phyloP scores from a whole-genome alignment of 1,140 invertebrate genomes.

The Lepidurus couesii region DNA sequence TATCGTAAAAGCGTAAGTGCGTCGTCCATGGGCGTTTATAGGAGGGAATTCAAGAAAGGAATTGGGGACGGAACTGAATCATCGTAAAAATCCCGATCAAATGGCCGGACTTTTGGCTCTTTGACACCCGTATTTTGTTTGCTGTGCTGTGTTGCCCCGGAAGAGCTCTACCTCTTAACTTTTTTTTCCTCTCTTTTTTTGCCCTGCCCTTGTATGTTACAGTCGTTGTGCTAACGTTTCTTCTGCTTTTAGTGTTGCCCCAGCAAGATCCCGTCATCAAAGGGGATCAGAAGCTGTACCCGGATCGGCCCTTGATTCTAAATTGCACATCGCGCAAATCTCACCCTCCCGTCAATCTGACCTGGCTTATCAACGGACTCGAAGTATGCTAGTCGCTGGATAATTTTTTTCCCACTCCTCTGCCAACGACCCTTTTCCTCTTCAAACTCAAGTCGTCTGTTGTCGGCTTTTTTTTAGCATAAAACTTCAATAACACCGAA shows the following conservation, averaged over 20 bases:
- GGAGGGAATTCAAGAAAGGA: neutral
- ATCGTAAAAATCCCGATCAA: neutral
- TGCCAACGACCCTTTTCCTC: neutral
- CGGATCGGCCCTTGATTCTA: constrained; percentile 8
- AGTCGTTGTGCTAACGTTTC: neutral
- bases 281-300: constrained; percentile 18
- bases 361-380: neutral
- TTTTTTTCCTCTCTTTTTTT: neutral
- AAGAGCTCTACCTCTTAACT: neutral
- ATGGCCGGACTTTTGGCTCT: neutral
- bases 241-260: constrained; percentile 5
- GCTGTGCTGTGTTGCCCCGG: neutral
- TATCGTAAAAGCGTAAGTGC: neutral
- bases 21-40: neutral
- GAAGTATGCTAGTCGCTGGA: constrained; percentile 1
- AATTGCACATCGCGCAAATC: constrained; percentile 21
- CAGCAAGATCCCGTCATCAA: neutral
- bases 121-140: neutral
- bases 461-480: neutral
- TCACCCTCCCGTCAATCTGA: constrained; percentile 20
- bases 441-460: neutral
- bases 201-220: neutral
- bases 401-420: neutral
- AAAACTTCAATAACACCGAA: too few relatives aligned
- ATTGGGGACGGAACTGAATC: neutral